Evolutionary conservation across 2,797 vertebrate species (phyloP), one percentile per base, ranked within the genome.

Genomic region (Danio kyathit): DNA sequence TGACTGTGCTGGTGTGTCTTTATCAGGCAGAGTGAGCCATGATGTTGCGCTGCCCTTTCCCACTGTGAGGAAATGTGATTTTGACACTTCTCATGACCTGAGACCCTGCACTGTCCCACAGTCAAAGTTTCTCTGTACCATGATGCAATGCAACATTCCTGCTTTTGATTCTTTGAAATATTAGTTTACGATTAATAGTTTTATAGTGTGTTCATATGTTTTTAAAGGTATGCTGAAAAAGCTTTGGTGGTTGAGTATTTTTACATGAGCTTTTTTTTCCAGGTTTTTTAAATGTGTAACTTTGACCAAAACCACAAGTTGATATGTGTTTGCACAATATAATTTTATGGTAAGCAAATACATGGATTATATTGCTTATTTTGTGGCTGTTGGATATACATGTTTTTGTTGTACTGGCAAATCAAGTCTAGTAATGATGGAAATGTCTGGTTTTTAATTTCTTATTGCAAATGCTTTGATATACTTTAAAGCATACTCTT

Each of bases 61-160:
- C 94, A 95, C 94, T 90, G 90, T 86, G 91, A 95, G 92, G 93
- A 95, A 94, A 91, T 93, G 90, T 88, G 92, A 94, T 94, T 94
- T 91, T 95, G 95, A 95, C 94, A 96, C 95, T 96, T 96, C 95
- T 95, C 94, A 94, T 95, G 94, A 95, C 95, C 95, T 92, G 90
- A 92, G 90, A 93, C 92, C 88, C 86, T 88, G 86, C 89, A 89
- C 91, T 94, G 94, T 94, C 90, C 88, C 76, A 43, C 89, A 92
- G 92, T 92, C 91, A 93, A 92, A 89, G 88, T 90, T 89, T 89
- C 59, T n/a, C 61, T 80, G 69, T 64, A 76, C 43, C 14, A 57
- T 76, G 17, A 81, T 78, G 59, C 52, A 69, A 16, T 63, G 11
- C 75, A 44, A 49, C 69, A 46, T 64, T 64, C 29, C n/a, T 75